Evolutionary conservation across 2,888 invertebrate genomes (phyloP).

Genomic region (Ramazzottius varieornatus): DNA sequence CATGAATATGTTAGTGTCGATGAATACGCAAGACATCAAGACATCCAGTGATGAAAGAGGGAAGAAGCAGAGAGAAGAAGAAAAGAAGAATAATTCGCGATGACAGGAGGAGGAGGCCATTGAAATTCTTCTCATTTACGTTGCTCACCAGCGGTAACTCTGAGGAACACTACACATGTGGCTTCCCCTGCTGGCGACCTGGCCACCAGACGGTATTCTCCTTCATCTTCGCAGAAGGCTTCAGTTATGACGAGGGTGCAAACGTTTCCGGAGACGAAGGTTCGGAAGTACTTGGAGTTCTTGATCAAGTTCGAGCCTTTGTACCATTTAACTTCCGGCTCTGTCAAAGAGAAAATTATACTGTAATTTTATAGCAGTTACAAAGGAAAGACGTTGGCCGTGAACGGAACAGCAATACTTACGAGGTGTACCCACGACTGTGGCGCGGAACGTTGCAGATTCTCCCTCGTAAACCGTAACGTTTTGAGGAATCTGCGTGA

Average conservation of each 20-base stretch:
- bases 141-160: too few species aligned
- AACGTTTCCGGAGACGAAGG: slow-evolving; percentile 36
- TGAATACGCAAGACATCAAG: too few species aligned
- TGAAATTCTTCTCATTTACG: too few species aligned
- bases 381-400: too few species aligned
- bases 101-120: too few species aligned
- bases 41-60: too few species aligned
- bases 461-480: slow-evolving; percentile 71
- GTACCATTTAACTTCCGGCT: slow-evolving; percentile 60
- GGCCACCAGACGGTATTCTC: slow-evolving; percentile 70
- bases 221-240: slow-evolving; percentile 93
- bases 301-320: slow-evolving; percentile 73
- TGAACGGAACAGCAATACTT: too few species aligned
- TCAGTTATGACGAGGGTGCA: slow-evolving; percentile 69
- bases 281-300: slow-evolving; percentile 88
- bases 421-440: slow-evolving; percentile 48
- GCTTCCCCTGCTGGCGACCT: slow-evolving; percentile 26
- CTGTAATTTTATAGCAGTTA: background rate
- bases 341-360: slow-evolving; percentile 21
- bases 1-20: too few species aligned
- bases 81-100: too few species aligned
- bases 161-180: slow-evolving; percentile 21
- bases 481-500: slow-evolving; percentile 55
- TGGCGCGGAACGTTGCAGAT: slow-evolving; percentile 63
- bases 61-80: too few species aligned